These are phyloP conservation scores for Sardina pilchardus DNA, from an alignment of 2,113 vertebrate genomes.

Conservation along the genomic window DNA sequence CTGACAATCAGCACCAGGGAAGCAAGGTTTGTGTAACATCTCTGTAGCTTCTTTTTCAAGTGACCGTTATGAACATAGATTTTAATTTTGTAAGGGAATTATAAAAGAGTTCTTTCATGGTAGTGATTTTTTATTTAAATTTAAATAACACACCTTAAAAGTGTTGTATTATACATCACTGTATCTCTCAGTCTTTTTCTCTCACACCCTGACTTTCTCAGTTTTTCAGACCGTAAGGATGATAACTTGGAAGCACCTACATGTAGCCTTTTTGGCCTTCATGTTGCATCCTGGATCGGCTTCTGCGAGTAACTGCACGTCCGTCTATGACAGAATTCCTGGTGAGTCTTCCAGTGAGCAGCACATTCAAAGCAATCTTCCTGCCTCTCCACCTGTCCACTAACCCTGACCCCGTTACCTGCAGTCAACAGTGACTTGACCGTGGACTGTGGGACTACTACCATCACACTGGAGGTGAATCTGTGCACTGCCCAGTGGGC, in stretches of 20 bases:
- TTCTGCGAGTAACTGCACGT: constrained; percentile 64
- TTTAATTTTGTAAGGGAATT: not conserved
- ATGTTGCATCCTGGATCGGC: constrained; percentile 51
- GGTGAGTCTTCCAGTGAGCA: constrained; percentile 44
- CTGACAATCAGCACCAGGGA: not conserved
- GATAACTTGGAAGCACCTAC: not conserved
- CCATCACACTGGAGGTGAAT: constrained; percentile 72
- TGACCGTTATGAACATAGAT: not conserved
- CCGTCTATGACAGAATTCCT: constrained; percentile 63
- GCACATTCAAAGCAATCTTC: not conserved
- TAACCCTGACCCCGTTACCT: not conserved
- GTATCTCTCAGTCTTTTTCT: not conserved
- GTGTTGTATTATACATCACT: not conserved
- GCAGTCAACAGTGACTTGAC: constrained; percentile 69
- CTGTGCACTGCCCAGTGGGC: constrained; percentile 74
- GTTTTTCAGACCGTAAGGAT: not conserved
- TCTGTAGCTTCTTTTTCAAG: not conserved
- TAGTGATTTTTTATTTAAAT: not conserved
- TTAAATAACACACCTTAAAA: not conserved
- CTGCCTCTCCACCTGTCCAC: not conserved
- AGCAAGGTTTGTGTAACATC: not conserved
- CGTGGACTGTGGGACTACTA: constrained; percentile 63
- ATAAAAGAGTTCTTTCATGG: not conserved
- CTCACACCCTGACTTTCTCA: not conserved
- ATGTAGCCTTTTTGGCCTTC: constrained; percentile 45